Percentiles rank a stretch among this genome's conserved stretches.
Evolutionary conservation across 2,113 vertebrate species (phyloP).

Genomic region (Oxygymnocypris stewartii): DNA sequence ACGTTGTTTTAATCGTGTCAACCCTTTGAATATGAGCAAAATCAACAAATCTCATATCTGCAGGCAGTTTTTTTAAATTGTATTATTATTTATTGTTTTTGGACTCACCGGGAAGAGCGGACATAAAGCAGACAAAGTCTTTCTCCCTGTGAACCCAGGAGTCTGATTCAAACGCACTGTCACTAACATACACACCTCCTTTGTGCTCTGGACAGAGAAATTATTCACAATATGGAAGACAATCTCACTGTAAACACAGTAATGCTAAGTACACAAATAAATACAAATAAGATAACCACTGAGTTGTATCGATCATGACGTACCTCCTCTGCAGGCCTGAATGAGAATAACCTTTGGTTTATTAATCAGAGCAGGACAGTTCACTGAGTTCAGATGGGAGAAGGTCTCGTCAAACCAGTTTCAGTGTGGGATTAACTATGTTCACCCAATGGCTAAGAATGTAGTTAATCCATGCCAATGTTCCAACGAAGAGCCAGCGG

Average conservation of each 20-base stretch:
- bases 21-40: background rate
- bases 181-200: background rate
- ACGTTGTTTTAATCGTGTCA: background rate
- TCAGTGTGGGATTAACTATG: too few relatives aligned
- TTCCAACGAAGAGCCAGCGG: too few relatives aligned
- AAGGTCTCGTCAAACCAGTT: too few relatives aligned
- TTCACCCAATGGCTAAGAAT: too few relatives aligned
- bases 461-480: too few relatives aligned
- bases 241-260: background rate
- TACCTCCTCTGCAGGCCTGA: slow-evolving; percentile 27
- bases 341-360: slow-evolving; percentile 22
- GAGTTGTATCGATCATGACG: background rate
- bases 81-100: background rate
- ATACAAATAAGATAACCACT: background rate
- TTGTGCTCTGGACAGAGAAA: background rate
- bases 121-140: slow-evolving; percentile 3
- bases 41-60: background rate
- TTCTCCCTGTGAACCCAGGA: background rate
- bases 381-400: background rate
- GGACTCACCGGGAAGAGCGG: background rate
- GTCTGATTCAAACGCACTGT: background rate
- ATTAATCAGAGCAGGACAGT: background rate
- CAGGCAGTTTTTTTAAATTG: too few relatives aligned
- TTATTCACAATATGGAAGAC: background rate
- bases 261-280: background rate